Evolutionary conservation across 2,797 vertebrate genomes (phyloP).

Genomic region (Myripristis murdjan): DNA sequence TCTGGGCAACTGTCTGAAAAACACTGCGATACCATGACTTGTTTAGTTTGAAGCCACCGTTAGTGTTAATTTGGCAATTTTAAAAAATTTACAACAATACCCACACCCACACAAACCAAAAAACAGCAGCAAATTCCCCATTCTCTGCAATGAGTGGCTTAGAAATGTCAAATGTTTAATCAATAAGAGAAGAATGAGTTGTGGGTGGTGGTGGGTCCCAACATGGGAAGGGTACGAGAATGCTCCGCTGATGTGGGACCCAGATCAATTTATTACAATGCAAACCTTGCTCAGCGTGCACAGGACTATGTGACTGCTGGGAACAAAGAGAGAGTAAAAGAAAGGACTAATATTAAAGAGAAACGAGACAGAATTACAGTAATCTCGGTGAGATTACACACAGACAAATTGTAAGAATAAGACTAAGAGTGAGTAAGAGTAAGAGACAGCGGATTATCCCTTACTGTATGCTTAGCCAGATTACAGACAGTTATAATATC

Average conservation of each 20-base stretch:
- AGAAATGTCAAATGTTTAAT: background rate
- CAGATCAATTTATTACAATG: too few species aligned
- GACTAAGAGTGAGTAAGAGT: constrained; percentile 53
- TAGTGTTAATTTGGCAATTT: background rate
- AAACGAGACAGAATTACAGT: constrained; percentile 61
- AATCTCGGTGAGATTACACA: constrained; percentile 71
- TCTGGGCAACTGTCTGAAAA: too few species aligned
- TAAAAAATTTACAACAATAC: background rate
- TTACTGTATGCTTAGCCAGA: constrained; percentile 71
- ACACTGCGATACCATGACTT: background rate
- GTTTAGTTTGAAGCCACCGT: background rate
- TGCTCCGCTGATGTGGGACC: background rate
- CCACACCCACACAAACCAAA: background rate
- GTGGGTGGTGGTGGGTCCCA: too few species aligned
- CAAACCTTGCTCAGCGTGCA: background rate
- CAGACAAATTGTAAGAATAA: constrained; percentile 56
- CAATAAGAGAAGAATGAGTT: too few species aligned
- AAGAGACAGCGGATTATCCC: constrained; percentile 62
- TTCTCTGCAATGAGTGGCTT: background rate
- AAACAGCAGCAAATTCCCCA: background rate
- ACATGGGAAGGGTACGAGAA: too few species aligned
- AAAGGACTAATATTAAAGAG: constrained; percentile 15
- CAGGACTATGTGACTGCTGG: background rate
- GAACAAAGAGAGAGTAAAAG: constrained; percentile 15
- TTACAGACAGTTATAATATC: constrained; percentile 70